Evolutionary conservation across 2,113 vertebrate genomes (phyloP).

Genomic region (Epinephelus cyanopodus): DNA sequence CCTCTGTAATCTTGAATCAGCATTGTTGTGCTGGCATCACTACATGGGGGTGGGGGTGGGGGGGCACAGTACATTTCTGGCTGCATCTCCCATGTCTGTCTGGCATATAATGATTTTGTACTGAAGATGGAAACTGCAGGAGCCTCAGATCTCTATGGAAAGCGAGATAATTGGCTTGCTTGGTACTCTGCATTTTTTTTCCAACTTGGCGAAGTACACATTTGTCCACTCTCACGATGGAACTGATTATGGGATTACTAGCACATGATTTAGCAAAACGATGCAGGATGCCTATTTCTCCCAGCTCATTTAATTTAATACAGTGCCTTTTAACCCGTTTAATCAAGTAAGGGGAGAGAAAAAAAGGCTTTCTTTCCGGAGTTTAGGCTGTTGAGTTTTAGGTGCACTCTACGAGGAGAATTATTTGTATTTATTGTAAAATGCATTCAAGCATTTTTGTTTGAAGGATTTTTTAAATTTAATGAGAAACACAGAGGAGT

Average conservation of each 20-base stretch:
- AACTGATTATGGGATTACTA: conserved; percentile 54
- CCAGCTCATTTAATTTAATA: conserved; percentile 37
- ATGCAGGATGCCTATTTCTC: conserved; percentile 31
- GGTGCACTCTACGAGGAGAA: background rate
- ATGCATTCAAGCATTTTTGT: background rate
- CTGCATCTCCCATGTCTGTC: conserved; percentile 17
- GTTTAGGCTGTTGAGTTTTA: background rate
- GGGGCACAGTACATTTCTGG: conserved; percentile 1
- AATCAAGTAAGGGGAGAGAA: background rate
- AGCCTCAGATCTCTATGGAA: conserved; percentile 53
- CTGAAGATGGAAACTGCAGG: conserved; percentile 47
- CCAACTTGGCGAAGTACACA: conserved; percentile 30
- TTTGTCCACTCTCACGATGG: conserved; percentile 47
- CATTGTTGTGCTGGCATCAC: conserved; percentile 41
- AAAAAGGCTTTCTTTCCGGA: conserved; percentile 4
- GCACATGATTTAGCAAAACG: conserved; percentile 55
- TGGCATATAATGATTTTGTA: conserved; percentile 43
- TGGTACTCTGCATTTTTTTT: conserved; percentile 17
- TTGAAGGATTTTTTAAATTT: background rate
- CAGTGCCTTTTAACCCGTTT: conserved; percentile 23
- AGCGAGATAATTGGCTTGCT: conserved; percentile 55
- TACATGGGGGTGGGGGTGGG: background rate
- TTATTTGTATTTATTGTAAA: background rate
- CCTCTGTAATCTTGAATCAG: conserved; percentile 53
- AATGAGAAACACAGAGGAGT: background rate